These are phyloP conservation scores for Potorous gilbertii DNA, from an alignment of 2,797 vertebrate genomes.

Conservation along the genomic window DNA sequence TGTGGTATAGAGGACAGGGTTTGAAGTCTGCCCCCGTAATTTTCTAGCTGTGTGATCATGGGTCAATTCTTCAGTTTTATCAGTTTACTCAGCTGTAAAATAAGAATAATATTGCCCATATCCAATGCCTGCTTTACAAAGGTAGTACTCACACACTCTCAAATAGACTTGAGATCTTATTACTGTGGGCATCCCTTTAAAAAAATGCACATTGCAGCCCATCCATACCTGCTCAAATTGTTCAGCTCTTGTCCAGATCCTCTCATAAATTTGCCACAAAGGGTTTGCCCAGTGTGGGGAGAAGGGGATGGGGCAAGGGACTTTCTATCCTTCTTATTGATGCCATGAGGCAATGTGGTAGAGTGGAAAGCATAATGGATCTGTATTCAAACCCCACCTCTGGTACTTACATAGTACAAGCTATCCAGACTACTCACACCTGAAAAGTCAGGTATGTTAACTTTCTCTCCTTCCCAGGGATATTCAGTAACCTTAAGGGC, in stretches of 20 bases:
- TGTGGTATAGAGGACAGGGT: background rate
- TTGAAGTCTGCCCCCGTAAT: background rate
- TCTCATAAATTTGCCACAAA: background rate
- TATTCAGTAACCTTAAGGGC: background rate
- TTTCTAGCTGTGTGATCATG: background rate
- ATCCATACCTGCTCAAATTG: background rate
- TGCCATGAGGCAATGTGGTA: background rate
- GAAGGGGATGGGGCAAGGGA: background rate
- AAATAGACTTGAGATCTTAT: background rate
- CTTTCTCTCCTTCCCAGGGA: background rate
- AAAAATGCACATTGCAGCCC: background rate
- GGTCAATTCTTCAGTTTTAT: background rate
- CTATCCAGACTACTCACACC: background rate
- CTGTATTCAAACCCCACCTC: background rate
- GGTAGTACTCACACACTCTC: background rate
- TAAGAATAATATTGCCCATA: too few relatives aligned
- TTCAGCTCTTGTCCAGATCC: background rate
- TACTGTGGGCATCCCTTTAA: background rate
- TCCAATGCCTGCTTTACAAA: background rate
- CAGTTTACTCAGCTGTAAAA: background rate
- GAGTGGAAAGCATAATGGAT: background rate
- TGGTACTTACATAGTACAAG: background rate
- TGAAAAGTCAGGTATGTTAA: background rate
- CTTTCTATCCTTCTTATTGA: background rate
- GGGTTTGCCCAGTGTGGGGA: fast-evolving